phyloP scores from a whole-genome alignment of 1,140 invertebrate species.

The Cydia amplana region DNA sequence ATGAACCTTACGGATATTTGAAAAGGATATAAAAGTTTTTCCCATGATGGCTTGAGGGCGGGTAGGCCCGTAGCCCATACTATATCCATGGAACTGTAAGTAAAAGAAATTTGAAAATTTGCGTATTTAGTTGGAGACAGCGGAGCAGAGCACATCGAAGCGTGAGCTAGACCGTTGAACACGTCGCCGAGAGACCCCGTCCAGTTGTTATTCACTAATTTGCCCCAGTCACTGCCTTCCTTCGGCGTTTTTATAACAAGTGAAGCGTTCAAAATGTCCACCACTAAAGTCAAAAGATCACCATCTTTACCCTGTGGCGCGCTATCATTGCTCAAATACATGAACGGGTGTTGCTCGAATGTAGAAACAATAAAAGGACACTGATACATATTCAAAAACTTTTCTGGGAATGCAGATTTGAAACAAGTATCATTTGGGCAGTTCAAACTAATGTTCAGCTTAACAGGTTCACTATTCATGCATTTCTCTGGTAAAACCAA shows the following conservation, averaged over 20 bases:
- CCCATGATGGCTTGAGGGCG: slow-evolving; percentile 46
- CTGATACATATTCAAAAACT: slow-evolving; percentile 50
- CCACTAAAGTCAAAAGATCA: slow-evolving; percentile 49
- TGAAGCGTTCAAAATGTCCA: slow-evolving; percentile 53
- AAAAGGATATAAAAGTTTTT: slow-evolving; percentile 58
- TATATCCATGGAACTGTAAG: slow-evolving; percentile 60
- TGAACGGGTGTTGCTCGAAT: slow-evolving; percentile 60
- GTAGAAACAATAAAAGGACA: slow-evolving; percentile 57
- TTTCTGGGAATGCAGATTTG: slow-evolving; percentile 47
- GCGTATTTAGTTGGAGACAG: slow-evolving; percentile 50
- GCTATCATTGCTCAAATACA: slow-evolving; percentile 50
- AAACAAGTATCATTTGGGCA: slow-evolving; percentile 52
- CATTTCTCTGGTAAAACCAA: slow-evolving; percentile 50
- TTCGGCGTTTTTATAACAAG: slow-evolving; percentile 45
- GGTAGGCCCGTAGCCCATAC: slow-evolving; percentile 57
- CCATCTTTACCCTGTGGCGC: slow-evolving; percentile 50
- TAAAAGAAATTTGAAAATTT: slow-evolving; percentile 61
- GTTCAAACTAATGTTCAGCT: slow-evolving; percentile 36
- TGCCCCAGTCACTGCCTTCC: slow-evolving; percentile 46
- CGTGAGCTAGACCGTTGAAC: slow-evolving; percentile 49
- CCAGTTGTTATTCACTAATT: slow-evolving; percentile 55
- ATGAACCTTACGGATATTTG: slow-evolving; percentile 44
- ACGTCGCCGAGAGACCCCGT: slow-evolving; percentile 62
- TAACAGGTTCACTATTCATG: slow-evolving; percentile 42
- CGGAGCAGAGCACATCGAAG: slow-evolving; percentile 55